Evolutionary conservation across 2,888 invertebrate species (phyloP).

Genomic region (Ormyrus rosae): DNA sequence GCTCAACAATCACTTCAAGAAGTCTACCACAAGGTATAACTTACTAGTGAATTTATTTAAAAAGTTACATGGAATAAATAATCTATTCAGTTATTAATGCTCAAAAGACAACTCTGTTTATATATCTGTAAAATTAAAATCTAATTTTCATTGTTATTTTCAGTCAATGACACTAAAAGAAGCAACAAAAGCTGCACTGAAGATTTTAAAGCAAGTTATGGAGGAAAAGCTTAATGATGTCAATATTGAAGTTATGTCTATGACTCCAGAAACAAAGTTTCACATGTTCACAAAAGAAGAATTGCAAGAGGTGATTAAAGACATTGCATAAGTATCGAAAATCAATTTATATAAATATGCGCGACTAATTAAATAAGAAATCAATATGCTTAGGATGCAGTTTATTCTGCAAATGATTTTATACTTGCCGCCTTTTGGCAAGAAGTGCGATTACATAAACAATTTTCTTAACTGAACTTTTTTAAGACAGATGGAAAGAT

Average conservation of each 20-base stretch:
- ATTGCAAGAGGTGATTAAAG: conserved; percentile 91
- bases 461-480: conserved; percentile 53
- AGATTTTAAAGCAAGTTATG: conserved; percentile 99
- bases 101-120: no score
- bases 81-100: no score
- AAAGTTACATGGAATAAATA: background rate
- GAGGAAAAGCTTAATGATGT: conserved; percentile 98
- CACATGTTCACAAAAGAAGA: conserved; percentile 94
- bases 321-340: conserved; percentile 79
- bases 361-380: conserved; percentile 26
- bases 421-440: conserved; percentile 21
- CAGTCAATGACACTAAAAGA: conserved; percentile 95
- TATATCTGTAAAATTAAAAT: background rate
- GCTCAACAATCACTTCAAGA: conserved; percentile 95
- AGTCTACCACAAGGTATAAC: conserved; percentile 78
- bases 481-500: conserved; percentile 44
- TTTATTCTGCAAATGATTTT: conserved; percentile 44
- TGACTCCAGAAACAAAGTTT: conserved; percentile 89
- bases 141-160: conserved; percentile 57
- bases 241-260: conserved; percentile 98
- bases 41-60: background rate
- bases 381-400: conserved; percentile 36
- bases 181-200: conserved; percentile 92
- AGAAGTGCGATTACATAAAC: conserved; percentile 35
- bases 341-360: conserved; percentile 39